These are phyloP conservation scores for Melanerpes aurifrons DNA, from an alignment of 2,113 vertebrate species.

Conservation along the genomic window DNA sequence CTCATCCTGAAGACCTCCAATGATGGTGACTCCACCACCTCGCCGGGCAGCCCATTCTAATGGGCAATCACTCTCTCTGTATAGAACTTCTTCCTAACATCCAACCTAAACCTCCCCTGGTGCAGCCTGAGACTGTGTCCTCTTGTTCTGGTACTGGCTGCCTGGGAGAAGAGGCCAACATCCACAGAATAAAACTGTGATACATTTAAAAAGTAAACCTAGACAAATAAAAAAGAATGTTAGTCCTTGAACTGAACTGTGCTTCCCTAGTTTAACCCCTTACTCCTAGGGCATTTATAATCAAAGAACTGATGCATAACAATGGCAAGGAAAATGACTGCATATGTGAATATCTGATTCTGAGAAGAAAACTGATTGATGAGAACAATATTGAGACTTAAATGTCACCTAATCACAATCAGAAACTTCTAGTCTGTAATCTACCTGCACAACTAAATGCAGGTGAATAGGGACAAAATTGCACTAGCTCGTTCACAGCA, in stretches of 20 bases:
- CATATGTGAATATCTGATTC: neutral
- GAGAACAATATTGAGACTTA: conserved; percentile 9
- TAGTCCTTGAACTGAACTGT: neutral
- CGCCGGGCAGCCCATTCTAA: no score
- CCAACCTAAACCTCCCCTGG: no score
- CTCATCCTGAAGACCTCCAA: no score
- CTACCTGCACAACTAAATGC: neutral
- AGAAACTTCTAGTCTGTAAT: conserved; percentile 9
- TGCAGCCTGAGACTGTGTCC: no score
- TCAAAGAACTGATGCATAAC: conserved; percentile 7
- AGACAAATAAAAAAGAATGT: neutral
- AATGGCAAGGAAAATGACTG: neutral
- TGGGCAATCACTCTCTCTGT: no score
- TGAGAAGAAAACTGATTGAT: conserved; percentile 39
- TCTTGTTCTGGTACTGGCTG: no score
- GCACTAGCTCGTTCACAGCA: neutral
- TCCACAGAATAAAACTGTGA: neutral
- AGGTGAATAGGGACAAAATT: neutral
- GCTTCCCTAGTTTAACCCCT: neutral
- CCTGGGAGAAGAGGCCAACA: no score
- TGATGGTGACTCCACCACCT: no score
- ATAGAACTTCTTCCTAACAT: no score
- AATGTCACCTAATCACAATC: conserved; percentile 51
- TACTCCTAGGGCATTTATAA: neutral
- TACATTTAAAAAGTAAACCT: neutral